Evolutionary conservation across 2,797 vertebrate species (phyloP).

Genomic region (Nannoperca obscura): DNA sequence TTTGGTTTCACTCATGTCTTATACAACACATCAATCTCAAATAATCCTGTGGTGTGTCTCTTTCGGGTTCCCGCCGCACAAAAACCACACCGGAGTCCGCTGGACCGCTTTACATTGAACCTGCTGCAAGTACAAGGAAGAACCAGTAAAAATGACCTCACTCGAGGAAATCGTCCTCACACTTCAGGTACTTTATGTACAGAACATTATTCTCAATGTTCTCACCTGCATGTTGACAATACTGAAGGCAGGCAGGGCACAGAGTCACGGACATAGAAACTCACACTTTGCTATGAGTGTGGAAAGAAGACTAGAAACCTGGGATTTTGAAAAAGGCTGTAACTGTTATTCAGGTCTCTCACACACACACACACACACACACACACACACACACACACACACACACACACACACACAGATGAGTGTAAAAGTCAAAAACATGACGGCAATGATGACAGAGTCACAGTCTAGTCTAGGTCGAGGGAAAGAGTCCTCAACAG

Average conservation of each 20-base stretch:
- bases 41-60: neutral
- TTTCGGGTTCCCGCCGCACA: neutral
- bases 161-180: neutral
- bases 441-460: slow-evolving; percentile 20
- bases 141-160: neutral
- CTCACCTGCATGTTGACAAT: too few relatives aligned
- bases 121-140: neutral
- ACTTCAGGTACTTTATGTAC: too few relatives aligned
- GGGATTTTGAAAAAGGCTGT: slow-evolving; percentile 5
- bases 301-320: too few relatives aligned
- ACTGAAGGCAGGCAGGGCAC: too few relatives aligned
- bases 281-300: too few relatives aligned
- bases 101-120: neutral
- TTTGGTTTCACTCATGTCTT: neutral
- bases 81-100: neutral
- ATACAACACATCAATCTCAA: neutral
- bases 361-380: neutral
- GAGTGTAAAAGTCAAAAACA: neutral
- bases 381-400: too few relatives aligned
- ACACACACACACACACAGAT: too few relatives aligned
- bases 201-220: neutral
- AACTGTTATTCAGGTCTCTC: neutral
- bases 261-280: too few relatives aligned
- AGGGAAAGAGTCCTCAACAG: neutral
- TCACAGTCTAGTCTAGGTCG: slow-evolving; percentile 7